phyloP scores from a whole-genome alignment of 2,888 invertebrate species.

The Rhingia rostrata region DNA sequence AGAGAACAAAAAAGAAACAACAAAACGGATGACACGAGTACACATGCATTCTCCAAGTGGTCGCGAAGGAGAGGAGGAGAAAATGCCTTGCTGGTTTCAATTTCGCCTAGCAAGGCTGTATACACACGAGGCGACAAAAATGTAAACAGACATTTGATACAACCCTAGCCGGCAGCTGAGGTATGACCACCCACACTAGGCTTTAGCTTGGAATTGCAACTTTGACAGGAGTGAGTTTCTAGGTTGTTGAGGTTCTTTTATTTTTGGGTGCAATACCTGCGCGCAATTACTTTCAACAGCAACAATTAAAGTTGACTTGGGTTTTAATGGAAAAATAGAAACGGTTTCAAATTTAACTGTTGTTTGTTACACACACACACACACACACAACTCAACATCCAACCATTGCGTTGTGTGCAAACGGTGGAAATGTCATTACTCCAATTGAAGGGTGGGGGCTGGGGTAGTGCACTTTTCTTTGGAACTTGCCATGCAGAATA shows the following conservation, averaged over 20 bases:
- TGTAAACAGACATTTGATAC: conserved; percentile 71
- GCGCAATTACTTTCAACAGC: conserved; percentile 60
- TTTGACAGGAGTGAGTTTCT: not conserved
- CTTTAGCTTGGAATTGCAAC: conserved; percentile 17
- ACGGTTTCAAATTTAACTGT: conserved; percentile 10
- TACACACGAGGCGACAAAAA: conserved; percentile 37
- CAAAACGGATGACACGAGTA: conserved; percentile 33
- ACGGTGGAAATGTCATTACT: conserved; percentile 33
- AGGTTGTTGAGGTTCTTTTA: too few species aligned
- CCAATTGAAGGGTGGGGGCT: conserved; percentile 1
- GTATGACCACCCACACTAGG: conserved; percentile 36
- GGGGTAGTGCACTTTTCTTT: conserved; percentile 26
- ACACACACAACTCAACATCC: conserved; percentile 3
- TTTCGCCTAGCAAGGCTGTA: conserved; percentile 53
- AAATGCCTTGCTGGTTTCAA: conserved; percentile 57
- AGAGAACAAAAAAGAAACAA: not conserved
- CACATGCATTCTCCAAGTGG: conserved; percentile 64
- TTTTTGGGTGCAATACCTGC: conserved; percentile 40
- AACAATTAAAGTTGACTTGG: conserved; percentile 55
- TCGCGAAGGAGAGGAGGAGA: conserved; percentile 31
- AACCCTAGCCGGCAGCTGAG: conserved; percentile 30
- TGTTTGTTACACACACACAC: not conserved
- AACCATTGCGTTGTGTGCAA: conserved; percentile 18
- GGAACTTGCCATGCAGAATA: conserved; percentile 17
- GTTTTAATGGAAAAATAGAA: conserved; percentile 33